Base-by-base conservation (phyloP, 2,888 invertebrate genomes). In the Ellobium chinense region DNA sequence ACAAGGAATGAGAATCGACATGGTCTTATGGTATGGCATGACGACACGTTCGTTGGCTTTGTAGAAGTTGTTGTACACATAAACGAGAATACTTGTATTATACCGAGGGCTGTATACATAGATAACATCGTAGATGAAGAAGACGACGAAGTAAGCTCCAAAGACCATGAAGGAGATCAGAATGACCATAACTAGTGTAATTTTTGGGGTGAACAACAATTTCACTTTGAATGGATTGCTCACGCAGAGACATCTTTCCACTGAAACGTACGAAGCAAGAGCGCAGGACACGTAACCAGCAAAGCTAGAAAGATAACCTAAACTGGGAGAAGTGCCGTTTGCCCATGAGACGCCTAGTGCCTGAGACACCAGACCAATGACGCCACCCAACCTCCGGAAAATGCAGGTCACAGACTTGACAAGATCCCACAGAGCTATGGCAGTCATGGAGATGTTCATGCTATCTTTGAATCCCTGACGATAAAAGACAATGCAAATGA, bases 401-500 rank as follows among this genome's bases (percentile, higher is more conserved):
- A 74, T 56, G 14, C 62, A 65, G 24, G 24, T 27, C 29, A 56
- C 18, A 58, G n/a, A n/a, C n/a, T n/a, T n/a, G n/a, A n/a, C n/a
- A n/a, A n/a, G n/a, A n/a, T n/a, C n/a, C n/a, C n/a, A 73, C 14
- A 73, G 24, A n/a, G 73, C 73, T 4, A 73, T 73, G 36, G 73
- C 60, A 21, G 73, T 58, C 73, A 73, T 31, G 31, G 73, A 73
- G 39, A 63, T 75, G 75, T 75, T 75, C 37, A 63, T 39, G 63
- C n/a, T n/a, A n/a, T n/a, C n/a, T n/a, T n/a, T n/a, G n/a, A n/a
- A n/a, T n/a, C n/a, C n/a, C n/a, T n/a, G 60, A 7, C n/a, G 7
- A 7, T 18, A 60, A 24, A 60, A 60, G 60, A 60, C 60, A 24
- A 60, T 36, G 58, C 72, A 62, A 81, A 88, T 72, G 72, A 56